phyloP scores from a whole-genome alignment of 1,140 invertebrate genomes.

The Brachionus calyciflorus region DNA sequence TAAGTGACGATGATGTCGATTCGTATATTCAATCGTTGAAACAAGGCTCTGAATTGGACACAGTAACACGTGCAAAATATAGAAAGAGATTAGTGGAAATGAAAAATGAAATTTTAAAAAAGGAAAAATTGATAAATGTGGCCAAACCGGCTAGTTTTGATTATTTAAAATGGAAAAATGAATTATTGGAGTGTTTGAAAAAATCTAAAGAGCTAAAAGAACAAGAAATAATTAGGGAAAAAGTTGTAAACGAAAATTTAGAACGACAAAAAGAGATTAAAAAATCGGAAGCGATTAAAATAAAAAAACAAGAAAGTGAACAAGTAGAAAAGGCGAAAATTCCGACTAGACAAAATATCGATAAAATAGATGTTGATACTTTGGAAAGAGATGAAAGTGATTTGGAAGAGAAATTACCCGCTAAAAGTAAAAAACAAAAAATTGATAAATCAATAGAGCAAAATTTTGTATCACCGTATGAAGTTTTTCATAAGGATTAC shows the following conservation, averaged over 20 bases:
- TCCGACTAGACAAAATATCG: background rate
- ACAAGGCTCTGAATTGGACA: slow-evolving; percentile 7
- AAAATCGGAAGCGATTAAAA: background rate
- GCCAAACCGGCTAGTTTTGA: slow-evolving; percentile 30
- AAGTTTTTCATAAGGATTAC: slow-evolving; percentile 16
- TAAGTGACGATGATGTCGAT: slow-evolving; percentile 35
- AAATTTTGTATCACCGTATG: background rate
- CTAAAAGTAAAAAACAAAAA: slow-evolving; percentile 1
- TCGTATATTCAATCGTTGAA: slow-evolving; percentile 40
- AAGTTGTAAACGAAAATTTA: background rate
- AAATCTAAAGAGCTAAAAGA: background rate
- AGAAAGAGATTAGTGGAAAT: slow-evolving; percentile 35
- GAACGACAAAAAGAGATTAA: background rate
- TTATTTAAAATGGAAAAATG: slow-evolving; percentile 11
- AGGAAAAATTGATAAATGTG: slow-evolving; percentile 23
- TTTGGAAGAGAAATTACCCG: too few relatives aligned
- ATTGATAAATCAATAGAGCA: background rate
- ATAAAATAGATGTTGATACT: background rate
- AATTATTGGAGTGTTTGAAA: background rate
- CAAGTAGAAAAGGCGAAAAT: background rate
- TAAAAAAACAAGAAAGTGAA: background rate
- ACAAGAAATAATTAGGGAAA: background rate
- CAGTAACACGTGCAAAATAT: background rate
- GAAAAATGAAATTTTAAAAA: slow-evolving; percentile 21
- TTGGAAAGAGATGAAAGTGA: background rate